These are phyloP conservation scores for Tachysurus fulvidraco DNA, from an alignment of 2,113 vertebrate species.

Conservation along the genomic window DNA sequence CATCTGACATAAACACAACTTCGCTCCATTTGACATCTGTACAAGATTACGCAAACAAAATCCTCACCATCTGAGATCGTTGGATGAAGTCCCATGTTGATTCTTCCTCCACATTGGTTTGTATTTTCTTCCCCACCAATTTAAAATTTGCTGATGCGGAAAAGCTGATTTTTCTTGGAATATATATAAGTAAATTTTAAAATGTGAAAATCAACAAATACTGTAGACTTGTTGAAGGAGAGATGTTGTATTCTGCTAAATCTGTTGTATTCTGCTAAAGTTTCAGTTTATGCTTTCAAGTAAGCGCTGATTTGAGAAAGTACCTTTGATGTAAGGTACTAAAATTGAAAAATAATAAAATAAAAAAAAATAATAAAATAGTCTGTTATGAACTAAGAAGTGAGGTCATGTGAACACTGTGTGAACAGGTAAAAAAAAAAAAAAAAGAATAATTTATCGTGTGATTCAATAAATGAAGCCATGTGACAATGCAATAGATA, in stretches of 20 bases:
- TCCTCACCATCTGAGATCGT: background rate
- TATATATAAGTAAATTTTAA: too few relatives aligned
- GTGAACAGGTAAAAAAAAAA: background rate
- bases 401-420: background rate
- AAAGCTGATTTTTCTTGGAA: background rate
- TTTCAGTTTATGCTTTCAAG: background rate
- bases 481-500: background rate
- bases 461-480: background rate
- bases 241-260: background rate
- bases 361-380: too few relatives aligned
- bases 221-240: background rate
- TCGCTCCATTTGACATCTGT: background rate
- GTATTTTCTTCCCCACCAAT: background rate
- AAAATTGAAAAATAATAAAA: too few relatives aligned
- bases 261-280: too few relatives aligned
- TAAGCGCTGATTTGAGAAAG: background rate
- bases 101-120: background rate
- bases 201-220: background rate
- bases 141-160: background rate
- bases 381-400: background rate
- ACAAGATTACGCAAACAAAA: conserved; percentile 10
- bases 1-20: background rate
- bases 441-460: background rate
- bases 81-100: conserved; percentile 9
- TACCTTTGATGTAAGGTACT: background rate